These are phyloP conservation scores for Vulpes vulpes DNA, from an alignment of 2,113 vertebrate genomes.

Conservation along the genomic window DNA sequence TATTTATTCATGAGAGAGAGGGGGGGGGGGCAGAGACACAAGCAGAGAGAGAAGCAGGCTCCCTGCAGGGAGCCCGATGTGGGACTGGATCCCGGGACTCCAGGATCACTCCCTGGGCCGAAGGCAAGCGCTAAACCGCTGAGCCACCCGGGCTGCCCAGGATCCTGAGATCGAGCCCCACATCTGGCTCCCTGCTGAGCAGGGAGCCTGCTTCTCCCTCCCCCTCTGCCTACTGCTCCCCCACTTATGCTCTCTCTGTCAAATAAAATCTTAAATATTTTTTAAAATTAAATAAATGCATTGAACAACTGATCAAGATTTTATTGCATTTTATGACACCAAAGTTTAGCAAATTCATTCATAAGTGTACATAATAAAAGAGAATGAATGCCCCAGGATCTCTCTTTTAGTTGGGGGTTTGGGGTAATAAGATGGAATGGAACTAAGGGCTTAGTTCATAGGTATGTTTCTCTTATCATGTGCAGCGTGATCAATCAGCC, in stretches of 20 bases:
- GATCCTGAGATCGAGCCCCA: background rate
- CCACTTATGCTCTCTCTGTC: background rate
- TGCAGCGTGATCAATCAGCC: background rate
- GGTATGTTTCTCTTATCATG: background rate
- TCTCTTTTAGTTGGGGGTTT: background rate
- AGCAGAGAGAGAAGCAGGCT: no score
- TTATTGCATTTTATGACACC: background rate
- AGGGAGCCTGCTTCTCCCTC: background rate
- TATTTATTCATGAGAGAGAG: no score
- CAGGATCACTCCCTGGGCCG: no score
- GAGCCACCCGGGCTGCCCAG: no score
- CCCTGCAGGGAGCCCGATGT: no score
- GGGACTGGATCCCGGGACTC: no score
- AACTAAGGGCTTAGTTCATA: background rate
- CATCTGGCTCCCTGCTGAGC: background rate
- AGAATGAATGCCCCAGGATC: background rate
- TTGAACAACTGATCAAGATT: background rate
- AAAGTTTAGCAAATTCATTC: background rate
- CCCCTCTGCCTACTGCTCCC: background rate
- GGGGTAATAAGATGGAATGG: background rate
- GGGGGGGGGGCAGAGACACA: no score
- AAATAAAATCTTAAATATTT: background rate
- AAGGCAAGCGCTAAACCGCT: no score
- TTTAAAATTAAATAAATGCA: background rate
- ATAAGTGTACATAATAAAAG: background rate